phyloP scores from a whole-genome alignment of 2,797 vertebrate genomes.

The Spondyliosoma cantharus region DNA sequence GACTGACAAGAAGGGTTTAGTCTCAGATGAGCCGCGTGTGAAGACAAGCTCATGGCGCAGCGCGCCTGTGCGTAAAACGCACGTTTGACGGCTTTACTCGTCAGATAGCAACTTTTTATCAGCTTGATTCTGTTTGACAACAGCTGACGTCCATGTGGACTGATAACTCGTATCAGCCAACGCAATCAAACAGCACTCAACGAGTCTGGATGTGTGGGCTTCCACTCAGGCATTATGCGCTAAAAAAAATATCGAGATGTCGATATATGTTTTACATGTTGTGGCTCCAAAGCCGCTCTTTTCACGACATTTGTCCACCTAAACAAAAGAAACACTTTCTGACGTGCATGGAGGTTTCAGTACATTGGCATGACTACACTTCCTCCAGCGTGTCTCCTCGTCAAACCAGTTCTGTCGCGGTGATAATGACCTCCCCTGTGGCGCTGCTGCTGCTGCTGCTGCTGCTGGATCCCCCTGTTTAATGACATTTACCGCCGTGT shows the following conservation, averaged over 20 bases:
- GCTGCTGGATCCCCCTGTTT: constrained; percentile 19
- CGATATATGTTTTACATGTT: neutral
- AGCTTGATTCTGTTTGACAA: neutral
- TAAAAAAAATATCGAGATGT: too few species aligned
- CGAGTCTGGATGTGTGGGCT: too few species aligned
- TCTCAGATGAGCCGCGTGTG: neutral
- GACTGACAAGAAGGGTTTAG: neutral
- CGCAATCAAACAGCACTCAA: neutral
- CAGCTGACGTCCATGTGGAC: neutral
- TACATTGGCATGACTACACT: constrained; percentile 5
- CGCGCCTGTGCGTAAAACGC: constrained; percentile 12
- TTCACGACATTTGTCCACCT: neutral
- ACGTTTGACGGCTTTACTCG: neutral
- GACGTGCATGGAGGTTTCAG: neutral
- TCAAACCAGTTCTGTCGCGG: constrained; percentile 73
- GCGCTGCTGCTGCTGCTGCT: constrained; percentile 8
- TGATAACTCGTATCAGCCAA: neutral
- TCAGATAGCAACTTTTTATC: constrained; percentile 5
- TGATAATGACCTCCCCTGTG: constrained; percentile 32
- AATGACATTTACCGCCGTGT: constrained; percentile 19
- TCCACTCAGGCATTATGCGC: neutral
- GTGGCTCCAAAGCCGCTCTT: neutral
- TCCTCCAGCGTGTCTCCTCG: constrained; percentile 41
- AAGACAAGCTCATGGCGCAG: neutral
- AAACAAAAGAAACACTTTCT: too few species aligned